A percentile compares a stretch with the other conserved stretches of the same genome.
phyloP scores from a whole-genome alignment of 2,888 invertebrate species.

The Melinopterus prodromus region DNA sequence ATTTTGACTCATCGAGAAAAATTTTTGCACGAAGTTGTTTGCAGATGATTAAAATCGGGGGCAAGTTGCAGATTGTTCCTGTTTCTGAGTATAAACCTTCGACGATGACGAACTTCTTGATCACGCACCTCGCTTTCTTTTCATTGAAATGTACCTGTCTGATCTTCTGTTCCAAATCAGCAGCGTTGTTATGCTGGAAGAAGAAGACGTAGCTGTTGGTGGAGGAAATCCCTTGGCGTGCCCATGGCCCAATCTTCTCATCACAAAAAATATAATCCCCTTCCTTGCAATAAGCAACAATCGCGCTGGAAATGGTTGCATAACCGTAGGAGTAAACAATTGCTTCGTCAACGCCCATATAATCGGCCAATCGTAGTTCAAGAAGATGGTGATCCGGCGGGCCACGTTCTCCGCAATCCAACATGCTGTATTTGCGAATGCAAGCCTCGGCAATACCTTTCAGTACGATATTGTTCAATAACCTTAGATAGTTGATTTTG shows the following conservation, averaged over 20 bases:
- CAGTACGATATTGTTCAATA: background rate
- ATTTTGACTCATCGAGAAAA: conserved; percentile 92
- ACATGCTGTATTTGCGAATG: background rate
- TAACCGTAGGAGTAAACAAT: conserved; percentile 97
- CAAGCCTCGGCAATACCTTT: background rate
- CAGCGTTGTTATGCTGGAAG: conserved; percentile 90
- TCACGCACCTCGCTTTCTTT: conserved; percentile 13
- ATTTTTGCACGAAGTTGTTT: conserved; percentile 88
- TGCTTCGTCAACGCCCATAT: conserved; percentile 88
- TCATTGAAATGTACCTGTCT: conserved; percentile 44
- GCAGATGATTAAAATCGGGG: conserved; percentile 80
- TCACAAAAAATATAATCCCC: conserved; percentile 91
- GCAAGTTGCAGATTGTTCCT: conserved; percentile 88
- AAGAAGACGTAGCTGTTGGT: conserved; percentile 82
- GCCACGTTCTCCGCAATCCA: background rate
- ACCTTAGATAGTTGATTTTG: background rate
- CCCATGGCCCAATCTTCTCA: conserved; percentile 62
- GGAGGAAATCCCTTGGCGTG: conserved; percentile 64
- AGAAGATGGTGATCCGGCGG: conserved; percentile 79
- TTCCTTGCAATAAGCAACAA: conserved; percentile 93
- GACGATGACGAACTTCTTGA: conserved; percentile 81
- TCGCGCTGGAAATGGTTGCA: conserved; percentile 92
- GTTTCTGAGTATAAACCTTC: conserved; percentile 95
- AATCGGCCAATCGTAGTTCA: conserved; percentile 85
- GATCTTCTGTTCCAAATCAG: conserved; percentile 67